A percentile compares a stretch with the other conserved stretches of the same genome.
Conservation (phyloP, 2,797 vertebrate genomes). For the Taeniopygia guttata region DNA sequence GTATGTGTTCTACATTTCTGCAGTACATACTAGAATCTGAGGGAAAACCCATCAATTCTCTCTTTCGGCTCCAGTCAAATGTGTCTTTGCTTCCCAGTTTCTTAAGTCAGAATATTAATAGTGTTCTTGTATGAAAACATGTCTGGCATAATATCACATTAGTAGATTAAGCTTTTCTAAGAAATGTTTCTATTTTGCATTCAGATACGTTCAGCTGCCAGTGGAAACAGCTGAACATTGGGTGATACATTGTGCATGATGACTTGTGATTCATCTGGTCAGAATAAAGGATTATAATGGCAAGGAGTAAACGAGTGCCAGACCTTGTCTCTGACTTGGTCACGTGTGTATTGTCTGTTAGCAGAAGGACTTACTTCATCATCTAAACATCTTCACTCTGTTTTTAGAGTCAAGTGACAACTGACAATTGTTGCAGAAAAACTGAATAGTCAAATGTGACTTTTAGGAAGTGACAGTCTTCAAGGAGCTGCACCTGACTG, state of each 20-base stretch:
- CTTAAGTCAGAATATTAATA: neutral
- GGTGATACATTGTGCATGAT: neutral
- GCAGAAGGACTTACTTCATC: neutral
- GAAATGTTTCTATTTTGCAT: neutral
- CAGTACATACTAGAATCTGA: neutral
- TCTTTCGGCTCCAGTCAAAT: neutral
- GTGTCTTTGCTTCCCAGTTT: neutral
- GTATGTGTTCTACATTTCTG: fast-evolving
- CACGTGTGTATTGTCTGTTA: neutral
- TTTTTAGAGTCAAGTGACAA: neutral
- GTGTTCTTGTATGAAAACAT: neutral
- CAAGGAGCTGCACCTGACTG: neutral
- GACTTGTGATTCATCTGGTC: neutral
- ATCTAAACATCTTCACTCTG: neutral
- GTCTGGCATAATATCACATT: fast-evolving
- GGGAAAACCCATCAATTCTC: neutral
- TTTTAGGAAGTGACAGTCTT: neutral
- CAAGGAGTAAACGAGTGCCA: neutral
- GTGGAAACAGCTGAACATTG: neutral
- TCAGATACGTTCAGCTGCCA: neutral
- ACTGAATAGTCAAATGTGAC: neutral
- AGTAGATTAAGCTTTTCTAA: neutral
- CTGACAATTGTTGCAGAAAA: neutral
- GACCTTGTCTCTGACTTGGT: neutral
- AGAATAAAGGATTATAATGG: neutral